phyloP scores from a whole-genome alignment of 2,888 invertebrate species.

The Onchidella celtica region DNA sequence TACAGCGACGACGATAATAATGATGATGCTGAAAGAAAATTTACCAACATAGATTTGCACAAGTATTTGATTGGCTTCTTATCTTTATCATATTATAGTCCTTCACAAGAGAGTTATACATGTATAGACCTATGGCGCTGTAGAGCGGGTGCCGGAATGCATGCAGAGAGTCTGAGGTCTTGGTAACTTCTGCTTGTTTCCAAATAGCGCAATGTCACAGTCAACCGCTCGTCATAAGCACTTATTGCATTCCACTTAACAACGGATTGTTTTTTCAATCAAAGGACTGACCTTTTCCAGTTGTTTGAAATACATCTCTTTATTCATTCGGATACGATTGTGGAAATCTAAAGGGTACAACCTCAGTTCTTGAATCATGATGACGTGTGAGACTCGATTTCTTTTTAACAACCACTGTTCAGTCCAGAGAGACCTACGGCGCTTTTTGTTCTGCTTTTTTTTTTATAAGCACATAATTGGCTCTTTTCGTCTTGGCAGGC shows the following conservation, averaged over 20 bases:
- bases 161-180: not conserved
- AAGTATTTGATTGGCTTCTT: no score
- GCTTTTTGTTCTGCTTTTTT: not conserved
- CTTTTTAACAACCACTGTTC: conserved; percentile 6
- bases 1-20: no score
- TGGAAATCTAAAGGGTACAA: conserved; percentile 12
- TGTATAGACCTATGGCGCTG: not conserved
- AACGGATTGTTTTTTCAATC: conserved; percentile 1
- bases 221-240: not conserved
- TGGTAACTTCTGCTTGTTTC: not conserved
- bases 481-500: no score
- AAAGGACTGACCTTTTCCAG: conserved; percentile 1
- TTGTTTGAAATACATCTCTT: not conserved
- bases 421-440: conserved; percentile 5
- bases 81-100: no score
- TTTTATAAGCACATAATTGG: no score
- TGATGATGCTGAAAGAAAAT: no score
- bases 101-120: no score
- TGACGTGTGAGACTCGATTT: conserved; percentile 6
- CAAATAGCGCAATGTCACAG: conserved; percentile 14
- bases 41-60: no score
- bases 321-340: not conserved
- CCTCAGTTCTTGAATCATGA: not conserved
- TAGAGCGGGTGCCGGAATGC: conserved; percentile 9
- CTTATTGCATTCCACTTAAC: conserved; percentile 7